Evolutionary conservation across 1,140 invertebrate genomes (phyloP).

Genomic region (Drosophila sproati): DNA sequence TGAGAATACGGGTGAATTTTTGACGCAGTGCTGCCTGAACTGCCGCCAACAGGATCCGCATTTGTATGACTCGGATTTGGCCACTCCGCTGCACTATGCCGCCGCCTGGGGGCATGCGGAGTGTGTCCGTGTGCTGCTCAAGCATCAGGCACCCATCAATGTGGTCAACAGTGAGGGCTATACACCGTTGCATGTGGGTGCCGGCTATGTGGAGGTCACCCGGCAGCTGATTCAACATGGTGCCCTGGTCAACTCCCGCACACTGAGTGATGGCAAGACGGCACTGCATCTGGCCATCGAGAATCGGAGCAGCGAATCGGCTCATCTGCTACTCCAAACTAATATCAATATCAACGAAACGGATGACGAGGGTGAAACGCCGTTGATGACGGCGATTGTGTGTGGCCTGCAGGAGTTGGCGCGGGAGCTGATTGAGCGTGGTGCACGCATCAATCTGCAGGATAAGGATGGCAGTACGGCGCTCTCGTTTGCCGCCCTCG

Average conservation of each 20-base stretch:
- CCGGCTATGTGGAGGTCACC: slow-evolving; percentile 86
- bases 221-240: slow-evolving; percentile 67
- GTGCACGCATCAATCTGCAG: slow-evolving; percentile 87
- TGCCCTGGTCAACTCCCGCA: slow-evolving; percentile 76
- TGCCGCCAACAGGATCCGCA: slow-evolving; percentile 85
- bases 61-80: slow-evolving; percentile 85
- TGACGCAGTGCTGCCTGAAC: slow-evolving; percentile 66
- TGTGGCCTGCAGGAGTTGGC: slow-evolving; percentile 85
- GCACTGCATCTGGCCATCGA: slow-evolving; percentile 75
- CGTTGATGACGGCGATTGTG: slow-evolving; percentile 86
- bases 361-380: slow-evolving; percentile 86
- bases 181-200: slow-evolving; percentile 95
- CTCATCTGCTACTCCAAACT: slow-evolving; percentile 86
- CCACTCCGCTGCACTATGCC: slow-evolving; percentile 87
- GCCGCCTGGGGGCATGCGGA: slow-evolving; percentile 86
- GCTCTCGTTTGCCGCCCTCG: slow-evolving; percentile 86
- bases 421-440: slow-evolving; percentile 85
- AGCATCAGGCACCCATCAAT: slow-evolving; percentile 93
- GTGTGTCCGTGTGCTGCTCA: slow-evolving; percentile 89
- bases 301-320: slow-evolving; percentile 85
- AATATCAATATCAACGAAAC: slow-evolving; percentile 86
- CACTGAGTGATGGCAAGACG: slow-evolving; percentile 74
- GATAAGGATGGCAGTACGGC: slow-evolving; percentile 86
- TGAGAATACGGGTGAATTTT: slow-evolving; percentile 85
- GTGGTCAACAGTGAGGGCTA: slow-evolving; percentile 95